Percentiles rank a stretch among this genome's conserved stretches.
Evolutionary conservation across 1,140 invertebrate species (phyloP).

Genomic region (Daktulosphaira vitifoliae): DNA sequence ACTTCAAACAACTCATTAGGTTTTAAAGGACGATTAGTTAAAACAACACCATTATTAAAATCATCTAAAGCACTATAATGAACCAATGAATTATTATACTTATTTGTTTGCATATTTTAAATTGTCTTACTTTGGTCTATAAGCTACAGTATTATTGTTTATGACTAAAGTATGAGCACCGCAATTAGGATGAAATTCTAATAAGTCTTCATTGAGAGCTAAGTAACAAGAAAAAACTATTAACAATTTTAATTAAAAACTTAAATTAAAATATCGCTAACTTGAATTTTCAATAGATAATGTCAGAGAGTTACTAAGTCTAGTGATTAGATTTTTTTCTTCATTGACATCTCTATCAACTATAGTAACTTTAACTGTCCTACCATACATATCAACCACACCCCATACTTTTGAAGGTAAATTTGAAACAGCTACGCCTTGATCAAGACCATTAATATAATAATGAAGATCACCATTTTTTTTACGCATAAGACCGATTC

Average conservation of each 20-base stretch:
- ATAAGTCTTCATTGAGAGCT: conserved; percentile 38
- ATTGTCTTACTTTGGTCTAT: conserved; percentile 72
- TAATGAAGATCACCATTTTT: conserved; percentile 79
- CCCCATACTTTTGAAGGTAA: conserved; percentile 75
- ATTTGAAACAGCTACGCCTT: conserved; percentile 74
- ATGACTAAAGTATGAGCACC: conserved; percentile 86
- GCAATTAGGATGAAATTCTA: conserved; percentile 82
- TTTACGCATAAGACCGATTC: conserved; percentile 77
- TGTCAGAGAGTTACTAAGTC: conserved; percentile 51
- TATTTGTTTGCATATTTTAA: conserved; percentile 24
- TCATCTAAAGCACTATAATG: conserved; percentile 73
- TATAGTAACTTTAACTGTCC: conserved; percentile 87
- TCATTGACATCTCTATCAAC: conserved; percentile 70
- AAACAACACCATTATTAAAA: conserved; percentile 93
- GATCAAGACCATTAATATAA: conserved; percentile 86
- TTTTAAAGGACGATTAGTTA: conserved; percentile 73
- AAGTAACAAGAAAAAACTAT: conserved; percentile 41
- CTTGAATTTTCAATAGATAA: conserved; percentile 40
- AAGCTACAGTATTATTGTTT: conserved; percentile 77
- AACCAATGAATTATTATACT: conserved; percentile 11
- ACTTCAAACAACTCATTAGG: conserved; percentile 88
- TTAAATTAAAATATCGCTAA: background rate
- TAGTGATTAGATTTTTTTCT: conserved; percentile 64
- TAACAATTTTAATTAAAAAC: background rate
- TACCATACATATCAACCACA: conserved; percentile 90